Evolutionary conservation across 2,888 invertebrate genomes (phyloP).

Genomic region (Drosophila monieri): DNA sequence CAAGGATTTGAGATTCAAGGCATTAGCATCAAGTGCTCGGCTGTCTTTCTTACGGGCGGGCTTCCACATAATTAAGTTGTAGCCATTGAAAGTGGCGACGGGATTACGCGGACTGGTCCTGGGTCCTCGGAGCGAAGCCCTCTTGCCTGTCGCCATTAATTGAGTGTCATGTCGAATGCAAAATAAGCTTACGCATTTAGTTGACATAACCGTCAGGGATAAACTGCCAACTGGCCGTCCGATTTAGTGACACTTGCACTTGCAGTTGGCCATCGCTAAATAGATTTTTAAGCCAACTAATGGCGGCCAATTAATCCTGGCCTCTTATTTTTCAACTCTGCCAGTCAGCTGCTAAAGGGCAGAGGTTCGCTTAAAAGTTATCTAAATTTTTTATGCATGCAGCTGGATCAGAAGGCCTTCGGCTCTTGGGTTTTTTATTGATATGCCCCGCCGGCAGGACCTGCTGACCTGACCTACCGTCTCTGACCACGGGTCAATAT

Average conservation of each 20-base stretch:
- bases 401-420: not conserved
- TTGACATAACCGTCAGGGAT: slow-evolving; percentile 42
- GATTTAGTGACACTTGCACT: slow-evolving; percentile 43
- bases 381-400: not conserved
- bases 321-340: not conserved
- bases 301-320: slow-evolving; percentile 53
- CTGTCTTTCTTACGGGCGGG: slow-evolving; percentile 38
- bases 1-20: slow-evolving; percentile 44
- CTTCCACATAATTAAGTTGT: slow-evolving; percentile 53
- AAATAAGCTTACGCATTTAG: slow-evolving; percentile 57
- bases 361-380: no score
- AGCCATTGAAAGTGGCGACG: slow-evolving; percentile 37
- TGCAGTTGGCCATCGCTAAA: slow-evolving; percentile 47
- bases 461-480: slow-evolving; percentile 7
- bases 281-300: slow-evolving; percentile 63
- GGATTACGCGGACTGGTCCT: slow-evolving; percentile 30
- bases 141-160: slow-evolving; percentile 48
- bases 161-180: slow-evolving; percentile 55
- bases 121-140: not conserved
- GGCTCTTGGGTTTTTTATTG: slow-evolving; percentile 18
- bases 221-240: slow-evolving; percentile 42
- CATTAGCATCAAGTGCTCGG: slow-evolving; percentile 40
- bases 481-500: slow-evolving; percentile 65
- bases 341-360: not conserved
- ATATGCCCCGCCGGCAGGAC: not conserved